These are phyloP conservation scores for Sminthopsis crassicaudata DNA, from an alignment of 2,113 vertebrate genomes.

Conservation along the genomic window DNA sequence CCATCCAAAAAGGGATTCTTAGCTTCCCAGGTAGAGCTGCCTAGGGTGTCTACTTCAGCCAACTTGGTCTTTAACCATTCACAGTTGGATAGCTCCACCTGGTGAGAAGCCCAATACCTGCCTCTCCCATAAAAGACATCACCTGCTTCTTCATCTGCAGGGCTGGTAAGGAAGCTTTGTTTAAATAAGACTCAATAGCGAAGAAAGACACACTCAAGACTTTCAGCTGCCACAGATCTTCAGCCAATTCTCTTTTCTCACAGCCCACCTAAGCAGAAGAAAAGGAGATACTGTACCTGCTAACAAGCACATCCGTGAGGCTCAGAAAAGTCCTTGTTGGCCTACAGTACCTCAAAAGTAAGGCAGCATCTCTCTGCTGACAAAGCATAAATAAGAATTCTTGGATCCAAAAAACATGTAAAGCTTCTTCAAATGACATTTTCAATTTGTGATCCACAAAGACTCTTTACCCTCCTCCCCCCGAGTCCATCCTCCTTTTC, in stretches of 20 bases:
- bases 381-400: not conserved
- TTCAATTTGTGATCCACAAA: not conserved
- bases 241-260: not conserved
- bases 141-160: conserved; percentile 22
- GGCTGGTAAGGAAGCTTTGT: not conserved
- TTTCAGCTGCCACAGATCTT: conserved; percentile 13
- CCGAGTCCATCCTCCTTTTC: not conserved
- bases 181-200: not conserved
- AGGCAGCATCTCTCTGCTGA: not conserved
- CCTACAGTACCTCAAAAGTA: not conserved
- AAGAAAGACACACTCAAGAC: not conserved
- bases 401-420: not conserved
- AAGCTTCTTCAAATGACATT: not conserved
- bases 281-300: not conserved
- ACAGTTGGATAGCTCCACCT: conserved; percentile 56
- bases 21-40: too few species aligned
- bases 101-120: conserved; percentile 30
- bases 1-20: not conserved
- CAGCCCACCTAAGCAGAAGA: conserved; percentile 4
- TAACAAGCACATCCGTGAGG: not conserved
- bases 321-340: not conserved
- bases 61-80: not conserved
- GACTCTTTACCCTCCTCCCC: not conserved
- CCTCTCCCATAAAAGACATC: not conserved
- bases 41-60: not conserved